These are phyloP conservation scores for Atta cephalotes DNA, from an alignment of 1,140 invertebrate species.

Conservation along the genomic window DNA sequence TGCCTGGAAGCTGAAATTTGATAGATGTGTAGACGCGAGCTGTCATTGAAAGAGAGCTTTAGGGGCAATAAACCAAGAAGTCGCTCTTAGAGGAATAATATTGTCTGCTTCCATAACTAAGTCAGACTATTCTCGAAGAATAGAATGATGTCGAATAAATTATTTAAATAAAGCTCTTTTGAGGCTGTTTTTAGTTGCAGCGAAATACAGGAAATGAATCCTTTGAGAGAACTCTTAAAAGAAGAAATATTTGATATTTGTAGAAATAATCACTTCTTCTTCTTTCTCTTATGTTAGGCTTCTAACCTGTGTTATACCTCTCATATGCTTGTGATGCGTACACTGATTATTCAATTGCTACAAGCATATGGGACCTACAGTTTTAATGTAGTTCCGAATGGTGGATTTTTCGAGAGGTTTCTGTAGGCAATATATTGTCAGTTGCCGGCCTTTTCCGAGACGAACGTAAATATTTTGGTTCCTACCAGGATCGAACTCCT, in stretches of 20 bases:
- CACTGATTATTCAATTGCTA: no score
- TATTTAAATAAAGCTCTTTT: neutral
- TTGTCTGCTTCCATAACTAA: constrained; percentile 11
- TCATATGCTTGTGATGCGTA: no score
- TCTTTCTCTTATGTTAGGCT: no score
- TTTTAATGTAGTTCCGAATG: no score
- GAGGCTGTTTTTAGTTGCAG: neutral
- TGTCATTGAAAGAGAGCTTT: constrained; percentile 27
- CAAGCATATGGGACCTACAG: no score
- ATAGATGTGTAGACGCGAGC: neutral
- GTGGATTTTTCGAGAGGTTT: no score
- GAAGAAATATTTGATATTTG: neutral
- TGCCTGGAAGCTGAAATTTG: neutral
- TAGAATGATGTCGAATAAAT: constrained; percentile 6
- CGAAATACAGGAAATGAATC: constrained; percentile 47
- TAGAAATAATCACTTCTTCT: neutral
- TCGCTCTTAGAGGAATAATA: neutral
- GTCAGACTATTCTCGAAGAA: constrained; percentile 2
- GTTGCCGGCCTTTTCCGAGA: no score
- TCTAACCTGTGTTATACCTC: no score
- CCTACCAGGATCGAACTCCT: no score
- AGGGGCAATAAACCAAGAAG: constrained; percentile 14
- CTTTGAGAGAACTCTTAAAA: constrained; percentile 26
- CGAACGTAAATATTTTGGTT: no score
- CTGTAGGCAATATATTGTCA: no score